These are phyloP conservation scores for Melanargia galathea DNA, from an alignment of 2,888 invertebrate species.

Conservation along the genomic window DNA sequence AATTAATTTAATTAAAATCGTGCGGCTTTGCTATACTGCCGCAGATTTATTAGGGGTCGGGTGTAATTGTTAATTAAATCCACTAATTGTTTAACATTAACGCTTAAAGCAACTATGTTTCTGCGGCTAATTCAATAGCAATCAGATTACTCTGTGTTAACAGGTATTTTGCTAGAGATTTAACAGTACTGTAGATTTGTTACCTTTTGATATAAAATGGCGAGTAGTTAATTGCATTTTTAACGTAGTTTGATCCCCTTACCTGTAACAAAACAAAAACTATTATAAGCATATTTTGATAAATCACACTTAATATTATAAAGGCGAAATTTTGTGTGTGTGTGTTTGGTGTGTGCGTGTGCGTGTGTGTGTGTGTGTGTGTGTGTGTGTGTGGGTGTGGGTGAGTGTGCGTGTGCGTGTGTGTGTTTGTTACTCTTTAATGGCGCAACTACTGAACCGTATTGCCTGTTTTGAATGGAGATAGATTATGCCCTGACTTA, in stretches of 20 bases:
- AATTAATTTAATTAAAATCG: slow-evolving; percentile 70
- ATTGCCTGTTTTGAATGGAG: too few species aligned
- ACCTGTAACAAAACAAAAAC: slow-evolving; percentile 16
- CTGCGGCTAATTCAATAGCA: slow-evolving; percentile 4
- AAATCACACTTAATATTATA: too few species aligned
- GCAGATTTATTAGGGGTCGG: slow-evolving; percentile 43
- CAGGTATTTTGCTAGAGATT: background rate
- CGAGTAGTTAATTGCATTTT: background rate
- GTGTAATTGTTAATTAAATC: slow-evolving; percentile 31
- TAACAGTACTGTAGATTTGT: background rate
- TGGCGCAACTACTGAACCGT: too few species aligned
- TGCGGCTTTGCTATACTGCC: slow-evolving; percentile 43
- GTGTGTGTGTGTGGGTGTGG: too few species aligned
- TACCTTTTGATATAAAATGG: background rate
- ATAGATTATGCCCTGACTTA: too few species aligned
- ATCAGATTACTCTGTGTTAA: background rate
- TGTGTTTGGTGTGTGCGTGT: too few species aligned
- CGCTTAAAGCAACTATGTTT: slow-evolving; percentile 12
- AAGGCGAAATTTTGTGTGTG: too few species aligned
- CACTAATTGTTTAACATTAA: slow-evolving; percentile 26
- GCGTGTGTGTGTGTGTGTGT: too few species aligned
- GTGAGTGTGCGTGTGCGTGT: too few species aligned
- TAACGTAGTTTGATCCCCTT: background rate
- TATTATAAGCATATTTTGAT: too few species aligned
- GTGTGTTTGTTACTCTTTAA: too few species aligned